Conservation (phyloP, 1,140 invertebrate species). For the Drosophila triauraria region DNA sequence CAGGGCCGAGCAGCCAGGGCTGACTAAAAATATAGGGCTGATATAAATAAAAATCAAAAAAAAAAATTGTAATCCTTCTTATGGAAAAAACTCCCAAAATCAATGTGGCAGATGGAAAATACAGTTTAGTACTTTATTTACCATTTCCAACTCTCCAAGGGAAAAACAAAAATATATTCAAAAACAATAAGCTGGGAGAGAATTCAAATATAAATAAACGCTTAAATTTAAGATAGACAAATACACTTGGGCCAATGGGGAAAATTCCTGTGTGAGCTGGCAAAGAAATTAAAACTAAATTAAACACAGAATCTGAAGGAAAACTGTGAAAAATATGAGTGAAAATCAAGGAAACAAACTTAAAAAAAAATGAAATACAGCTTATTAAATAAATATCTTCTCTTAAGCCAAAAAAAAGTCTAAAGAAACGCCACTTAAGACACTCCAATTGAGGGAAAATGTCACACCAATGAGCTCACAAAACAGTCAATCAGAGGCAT, state of each 20-base stretch:
- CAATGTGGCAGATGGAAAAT: constrained; percentile 3
- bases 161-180: constrained; percentile 1
- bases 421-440: not conserved
- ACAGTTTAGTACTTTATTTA: constrained; percentile 14
- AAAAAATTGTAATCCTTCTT: not conserved
- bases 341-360: not conserved
- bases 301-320: not conserved
- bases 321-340: not conserved
- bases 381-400: not conserved
- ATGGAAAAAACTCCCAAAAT: not conserved
- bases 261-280: constrained; percentile 1
- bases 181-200: constrained; percentile 5
- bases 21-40: no score
- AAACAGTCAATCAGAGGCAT: constrained; percentile 45
- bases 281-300: constrained; percentile 3
- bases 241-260: not conserved
- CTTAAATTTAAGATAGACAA: not conserved
- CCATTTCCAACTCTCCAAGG: constrained; percentile 4
- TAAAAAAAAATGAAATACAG: no score
- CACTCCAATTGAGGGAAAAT: constrained; percentile 13
- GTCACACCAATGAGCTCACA: constrained; percentile 20
- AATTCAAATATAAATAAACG: constrained; percentile 19
- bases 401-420: not conserved
- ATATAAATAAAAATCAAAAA: constrained; percentile 3
- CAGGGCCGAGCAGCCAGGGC: no score